Percentiles rank a stretch among this genome's conserved stretches.
Conservation (phyloP, 2,888 invertebrate genomes). For the Sinelater perroti region DNA sequence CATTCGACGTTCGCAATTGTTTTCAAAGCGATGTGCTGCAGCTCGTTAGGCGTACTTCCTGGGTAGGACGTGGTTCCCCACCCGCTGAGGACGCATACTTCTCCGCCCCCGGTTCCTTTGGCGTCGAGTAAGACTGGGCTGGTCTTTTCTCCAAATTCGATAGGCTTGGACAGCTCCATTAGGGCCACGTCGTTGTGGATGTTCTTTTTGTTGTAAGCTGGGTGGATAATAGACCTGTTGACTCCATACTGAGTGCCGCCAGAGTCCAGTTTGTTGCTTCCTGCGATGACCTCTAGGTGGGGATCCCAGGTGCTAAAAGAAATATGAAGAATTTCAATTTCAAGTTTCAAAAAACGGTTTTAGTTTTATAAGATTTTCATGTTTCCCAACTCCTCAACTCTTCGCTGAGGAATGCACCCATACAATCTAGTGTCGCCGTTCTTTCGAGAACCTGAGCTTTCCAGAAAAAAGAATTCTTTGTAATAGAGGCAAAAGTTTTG, state of each 20-base stretch:
- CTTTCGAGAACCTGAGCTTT: no score
- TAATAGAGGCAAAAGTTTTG: no score
- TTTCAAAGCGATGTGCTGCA: constrained; percentile 65
- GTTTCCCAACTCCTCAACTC: no score
- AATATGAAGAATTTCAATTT: no score
- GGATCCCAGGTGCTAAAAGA: no score
- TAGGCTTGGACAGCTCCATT: constrained; percentile 54
- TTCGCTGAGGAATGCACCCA: no score
- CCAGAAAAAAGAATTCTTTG: no score
- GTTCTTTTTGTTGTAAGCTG: background rate
- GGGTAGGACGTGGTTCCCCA: constrained; percentile 61
- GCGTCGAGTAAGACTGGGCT: constrained; percentile 58
- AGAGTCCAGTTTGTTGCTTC: constrained; percentile 1
- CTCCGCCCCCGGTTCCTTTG: constrained; percentile 54
- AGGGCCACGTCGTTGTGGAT: constrained; percentile 60
- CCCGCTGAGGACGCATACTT: constrained; percentile 48
- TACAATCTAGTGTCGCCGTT: no score
- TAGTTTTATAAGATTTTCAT: no score
- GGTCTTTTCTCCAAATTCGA: constrained; percentile 55
- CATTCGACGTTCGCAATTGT: constrained; percentile 64
- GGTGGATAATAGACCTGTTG: background rate
- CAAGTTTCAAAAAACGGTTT: no score
- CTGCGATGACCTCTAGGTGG: constrained; percentile 51
- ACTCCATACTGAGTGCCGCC: background rate
- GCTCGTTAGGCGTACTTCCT: constrained; percentile 62